Conservation (phyloP, 2,888 invertebrate genomes). For the Pandemis cinnamomeana region DNA sequence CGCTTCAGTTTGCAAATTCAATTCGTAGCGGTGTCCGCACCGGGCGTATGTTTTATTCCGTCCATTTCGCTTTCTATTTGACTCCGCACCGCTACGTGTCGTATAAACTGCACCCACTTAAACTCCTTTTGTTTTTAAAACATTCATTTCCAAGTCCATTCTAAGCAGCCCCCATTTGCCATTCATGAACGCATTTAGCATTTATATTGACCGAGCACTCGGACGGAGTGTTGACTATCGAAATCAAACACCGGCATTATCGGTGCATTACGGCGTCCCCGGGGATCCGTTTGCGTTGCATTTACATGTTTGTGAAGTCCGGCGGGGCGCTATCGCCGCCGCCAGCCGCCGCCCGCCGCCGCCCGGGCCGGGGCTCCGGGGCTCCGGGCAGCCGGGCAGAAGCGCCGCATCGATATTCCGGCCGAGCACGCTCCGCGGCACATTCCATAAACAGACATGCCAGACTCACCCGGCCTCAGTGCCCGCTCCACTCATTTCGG, state of each 20-base stretch:
- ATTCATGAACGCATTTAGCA: conserved; percentile 42
- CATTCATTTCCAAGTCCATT: conserved; percentile 42
- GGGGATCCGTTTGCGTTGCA: conserved; percentile 33
- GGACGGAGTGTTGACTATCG: conserved; percentile 35
- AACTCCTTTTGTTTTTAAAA: conserved; percentile 38
- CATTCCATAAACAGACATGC: conserved; percentile 25
- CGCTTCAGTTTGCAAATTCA: background rate
- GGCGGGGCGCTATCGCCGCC: conserved; percentile 28
- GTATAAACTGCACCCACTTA: conserved; percentile 41
- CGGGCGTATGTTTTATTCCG: conserved; percentile 6
- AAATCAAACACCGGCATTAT: conserved; percentile 40
- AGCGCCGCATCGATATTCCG: conserved; percentile 36
- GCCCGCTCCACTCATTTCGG: conserved; percentile 22
- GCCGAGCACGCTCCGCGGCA: conserved; percentile 27
- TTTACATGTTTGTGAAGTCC: conserved; percentile 42
- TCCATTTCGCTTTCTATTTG: conserved; percentile 23
- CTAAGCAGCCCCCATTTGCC: conserved; percentile 40
- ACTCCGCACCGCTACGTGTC: conserved; percentile 19
- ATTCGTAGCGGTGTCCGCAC: conserved; percentile 18
- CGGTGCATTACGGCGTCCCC: conserved; percentile 37
- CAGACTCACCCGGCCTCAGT: conserved; percentile 3
- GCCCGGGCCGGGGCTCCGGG: conserved; percentile 26
- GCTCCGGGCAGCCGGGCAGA: conserved; percentile 15
- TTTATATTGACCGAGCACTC: conserved; percentile 41
- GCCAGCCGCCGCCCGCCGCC: conserved; percentile 38